A percentile compares a stretch with the other conserved stretches of the same genome.
Conservation (phyloP, 2,113 vertebrate genomes). For the Elgaria multicarinata region DNA sequence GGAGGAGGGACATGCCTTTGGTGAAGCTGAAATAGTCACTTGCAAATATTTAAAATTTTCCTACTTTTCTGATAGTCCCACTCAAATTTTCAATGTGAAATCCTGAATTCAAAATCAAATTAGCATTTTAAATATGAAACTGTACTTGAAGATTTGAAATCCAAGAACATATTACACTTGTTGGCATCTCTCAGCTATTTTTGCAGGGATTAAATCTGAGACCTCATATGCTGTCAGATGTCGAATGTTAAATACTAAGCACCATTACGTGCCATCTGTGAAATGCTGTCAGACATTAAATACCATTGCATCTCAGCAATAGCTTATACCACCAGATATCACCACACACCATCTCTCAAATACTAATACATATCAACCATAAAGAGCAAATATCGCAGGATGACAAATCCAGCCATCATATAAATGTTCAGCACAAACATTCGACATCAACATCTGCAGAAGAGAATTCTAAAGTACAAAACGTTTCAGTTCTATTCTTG, state of each 20-base stretch:
- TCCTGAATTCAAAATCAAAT: not conserved
- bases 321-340: not conserved
- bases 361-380: too few relatives aligned
- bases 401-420: not conserved
- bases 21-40: not conserved
- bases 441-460: not conserved
- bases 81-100: not conserved
- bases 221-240: not conserved
- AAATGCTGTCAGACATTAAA: not conserved
- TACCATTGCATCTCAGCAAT: not conserved
- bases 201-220: not conserved
- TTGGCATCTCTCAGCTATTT: not conserved
- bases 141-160: not conserved
- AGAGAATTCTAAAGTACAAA: not conserved
- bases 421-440: not conserved
- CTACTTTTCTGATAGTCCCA: not conserved
- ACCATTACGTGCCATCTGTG: not conserved
- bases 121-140: not conserved
- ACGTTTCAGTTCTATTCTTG: not conserved
- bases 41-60: not conserved
- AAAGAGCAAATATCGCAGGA: not conserved
- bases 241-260: not conserved
- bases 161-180: not conserved
- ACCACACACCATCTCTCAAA: not conserved
- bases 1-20: too few relatives aligned